phyloP scores from a whole-genome alignment of 2,113 vertebrate genomes.

The Dasyprocta punctata region DNA sequence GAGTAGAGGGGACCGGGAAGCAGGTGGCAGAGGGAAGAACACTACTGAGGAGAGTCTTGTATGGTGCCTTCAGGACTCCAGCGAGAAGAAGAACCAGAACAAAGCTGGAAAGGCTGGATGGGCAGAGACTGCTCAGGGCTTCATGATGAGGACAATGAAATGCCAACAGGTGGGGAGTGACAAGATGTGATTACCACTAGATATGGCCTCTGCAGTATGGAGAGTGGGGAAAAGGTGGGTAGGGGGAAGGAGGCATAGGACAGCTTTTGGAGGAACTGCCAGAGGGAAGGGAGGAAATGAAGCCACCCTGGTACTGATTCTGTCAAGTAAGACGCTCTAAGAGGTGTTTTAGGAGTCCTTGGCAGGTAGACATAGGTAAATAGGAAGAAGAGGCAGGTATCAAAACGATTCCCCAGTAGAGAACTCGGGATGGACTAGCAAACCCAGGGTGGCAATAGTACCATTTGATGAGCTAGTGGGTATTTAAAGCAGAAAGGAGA shows the following conservation, averaged over 20 bases:
- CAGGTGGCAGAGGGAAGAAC: too few species aligned
- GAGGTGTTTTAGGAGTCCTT: not conserved
- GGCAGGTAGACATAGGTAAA: not conserved
- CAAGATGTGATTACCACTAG: not conserved
- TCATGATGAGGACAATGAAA: not conserved
- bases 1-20: not conserved
- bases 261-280: not conserved
- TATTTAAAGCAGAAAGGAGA: not conserved
- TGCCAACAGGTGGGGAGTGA: not conserved
- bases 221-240: not conserved
- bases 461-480: not conserved
- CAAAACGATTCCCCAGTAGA: not conserved
- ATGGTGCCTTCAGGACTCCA: fast-evolving
- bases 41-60: not conserved
- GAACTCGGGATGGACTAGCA: not conserved
- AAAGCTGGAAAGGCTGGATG: not conserved
- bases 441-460: not conserved
- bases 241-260: not conserved
- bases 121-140: not conserved
- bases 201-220: not conserved
- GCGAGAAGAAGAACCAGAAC: not conserved
- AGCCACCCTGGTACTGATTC: not conserved
- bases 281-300: not conserved
- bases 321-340: not conserved
- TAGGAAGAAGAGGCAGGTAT: not conserved